These are phyloP conservation scores for Trochalopteron elliotii DNA, from an alignment of 2,113 vertebrate genomes.

Conservation along the genomic window DNA sequence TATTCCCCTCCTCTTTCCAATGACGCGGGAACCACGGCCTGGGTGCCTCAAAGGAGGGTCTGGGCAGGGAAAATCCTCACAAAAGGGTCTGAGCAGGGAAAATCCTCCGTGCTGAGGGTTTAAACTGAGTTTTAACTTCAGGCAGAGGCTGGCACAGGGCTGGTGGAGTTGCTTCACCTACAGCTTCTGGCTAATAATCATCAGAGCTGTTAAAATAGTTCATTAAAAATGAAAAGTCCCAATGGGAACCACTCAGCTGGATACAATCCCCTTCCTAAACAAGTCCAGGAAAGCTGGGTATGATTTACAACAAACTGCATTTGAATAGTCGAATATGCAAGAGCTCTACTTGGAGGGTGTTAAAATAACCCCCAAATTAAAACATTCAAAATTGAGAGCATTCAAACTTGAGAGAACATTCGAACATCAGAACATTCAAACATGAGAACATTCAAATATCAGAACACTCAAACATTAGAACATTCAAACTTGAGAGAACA, in stretches of 20 bases:
- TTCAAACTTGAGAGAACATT: too few species aligned
- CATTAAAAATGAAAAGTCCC: background rate
- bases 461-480: background rate
- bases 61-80: background rate
- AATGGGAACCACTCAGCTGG: background rate
- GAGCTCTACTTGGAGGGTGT: background rate
- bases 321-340: background rate
- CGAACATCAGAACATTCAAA: too few species aligned
- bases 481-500: rapidly evolving
- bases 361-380: background rate
- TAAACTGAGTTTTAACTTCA: background rate
- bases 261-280: background rate
- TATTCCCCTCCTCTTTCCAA: constrained; percentile 40
- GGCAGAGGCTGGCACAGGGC: background rate
- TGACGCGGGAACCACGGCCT: background rate
- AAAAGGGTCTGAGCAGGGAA: background rate
- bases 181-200: background rate
- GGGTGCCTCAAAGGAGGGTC: background rate
- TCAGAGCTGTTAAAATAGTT: background rate
- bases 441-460: too few species aligned
- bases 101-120: background rate
- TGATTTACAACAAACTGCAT: background rate
- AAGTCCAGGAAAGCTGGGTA: background rate
- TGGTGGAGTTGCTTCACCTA: background rate
- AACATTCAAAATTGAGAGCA: background rate